Conservation (phyloP, 2,888 invertebrate genomes). For the Nineta flava region DNA sequence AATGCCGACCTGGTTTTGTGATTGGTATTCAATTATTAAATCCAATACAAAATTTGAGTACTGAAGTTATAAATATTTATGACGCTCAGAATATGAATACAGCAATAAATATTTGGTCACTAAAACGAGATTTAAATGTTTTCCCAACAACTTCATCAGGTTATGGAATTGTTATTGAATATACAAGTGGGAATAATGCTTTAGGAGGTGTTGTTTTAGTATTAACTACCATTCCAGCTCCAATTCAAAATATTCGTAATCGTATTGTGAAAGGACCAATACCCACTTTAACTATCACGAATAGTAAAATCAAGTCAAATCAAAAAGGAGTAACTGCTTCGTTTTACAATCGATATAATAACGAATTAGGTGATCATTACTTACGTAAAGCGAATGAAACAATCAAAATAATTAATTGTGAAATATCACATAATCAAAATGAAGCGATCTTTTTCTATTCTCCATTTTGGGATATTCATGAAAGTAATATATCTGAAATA, state of each 20-base stretch:
- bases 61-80: slow-evolving; percentile 65
- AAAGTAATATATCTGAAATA: slow-evolving; percentile 79
- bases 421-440: slow-evolving; percentile 61
- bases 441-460: slow-evolving; percentile 73
- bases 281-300: slow-evolving; percentile 54
- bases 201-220: slow-evolving; percentile 70
- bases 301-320: slow-evolving; percentile 66
- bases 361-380: slow-evolving; percentile 73
- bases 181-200: slow-evolving; percentile 61
- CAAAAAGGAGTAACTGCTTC: slow-evolving; percentile 63
- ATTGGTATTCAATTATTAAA: slow-evolving; percentile 81
- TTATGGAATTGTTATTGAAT: slow-evolving; percentile 63
- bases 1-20: slow-evolving; percentile 67
- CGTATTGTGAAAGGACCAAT: slow-evolving; percentile 63
- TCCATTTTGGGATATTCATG: slow-evolving; percentile 72
- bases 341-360: slow-evolving; percentile 78
- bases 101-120: slow-evolving; percentile 54
- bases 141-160: slow-evolving; percentile 83
- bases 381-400: slow-evolving; percentile 78
- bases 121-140: slow-evolving; percentile 68
- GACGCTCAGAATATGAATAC: slow-evolving; percentile 55
- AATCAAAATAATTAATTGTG: slow-evolving; percentile 61
- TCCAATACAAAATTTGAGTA: slow-evolving; percentile 75
- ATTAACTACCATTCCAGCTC: slow-evolving; percentile 55
- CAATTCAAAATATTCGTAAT: slow-evolving; percentile 54